phyloP scores from a whole-genome alignment of 1,140 invertebrate species.

The Eriocheir sinensis region DNA sequence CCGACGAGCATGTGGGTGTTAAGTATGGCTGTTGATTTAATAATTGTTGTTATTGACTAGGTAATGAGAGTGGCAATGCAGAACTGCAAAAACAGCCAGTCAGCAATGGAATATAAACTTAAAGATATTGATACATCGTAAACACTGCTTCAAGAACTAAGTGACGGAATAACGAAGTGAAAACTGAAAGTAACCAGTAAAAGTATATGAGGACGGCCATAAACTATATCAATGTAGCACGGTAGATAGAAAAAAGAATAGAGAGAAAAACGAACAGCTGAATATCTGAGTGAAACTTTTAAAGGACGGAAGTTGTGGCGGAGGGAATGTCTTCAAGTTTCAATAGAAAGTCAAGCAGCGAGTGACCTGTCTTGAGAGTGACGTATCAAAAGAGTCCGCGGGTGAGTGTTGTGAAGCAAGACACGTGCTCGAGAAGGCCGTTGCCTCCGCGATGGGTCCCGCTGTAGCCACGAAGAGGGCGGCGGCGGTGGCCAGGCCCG shows the following conservation, averaged over 20 bases:
- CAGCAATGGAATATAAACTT: too few species aligned
- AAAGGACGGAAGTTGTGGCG: too few species aligned
- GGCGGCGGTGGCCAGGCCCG: background rate
- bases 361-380: too few species aligned
- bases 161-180: background rate
- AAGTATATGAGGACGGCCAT: too few species aligned
- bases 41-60: background rate
- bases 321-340: too few species aligned
- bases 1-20: too few species aligned
- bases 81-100: background rate
- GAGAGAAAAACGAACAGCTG: too few species aligned
- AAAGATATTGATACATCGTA: too few species aligned
- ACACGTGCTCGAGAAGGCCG: background rate
- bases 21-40: background rate
- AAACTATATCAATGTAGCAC: background rate
- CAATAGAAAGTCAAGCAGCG: background rate
- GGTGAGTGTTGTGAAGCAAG: background rate
- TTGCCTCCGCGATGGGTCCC: background rate
- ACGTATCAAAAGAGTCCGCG: too few species aligned
- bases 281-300: too few species aligned
- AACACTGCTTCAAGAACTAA: background rate
- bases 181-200: background rate
- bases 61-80: background rate
- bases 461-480: background rate
- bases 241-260: background rate